Base-by-base conservation (phyloP, 1,140 invertebrate genomes). In the Cataglyphis hispanica region DNA sequence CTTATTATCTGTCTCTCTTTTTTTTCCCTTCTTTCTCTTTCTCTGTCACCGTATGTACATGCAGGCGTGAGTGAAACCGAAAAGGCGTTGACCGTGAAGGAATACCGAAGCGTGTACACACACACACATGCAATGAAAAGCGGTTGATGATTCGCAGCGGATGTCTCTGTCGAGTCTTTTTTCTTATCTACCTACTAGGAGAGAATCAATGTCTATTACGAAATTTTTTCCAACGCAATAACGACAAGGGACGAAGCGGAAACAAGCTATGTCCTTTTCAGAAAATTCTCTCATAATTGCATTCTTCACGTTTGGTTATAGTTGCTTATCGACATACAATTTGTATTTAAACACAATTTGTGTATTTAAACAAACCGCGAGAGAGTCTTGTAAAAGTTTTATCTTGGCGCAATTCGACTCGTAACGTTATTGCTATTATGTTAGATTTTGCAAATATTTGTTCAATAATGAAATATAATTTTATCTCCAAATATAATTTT, bases 121-220 rank as follows among this genome's bases (percentile, higher is more conserved):
- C 11, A 10, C 53, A 27, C 56, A 19, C 6, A 64, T 22, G 43
- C 11, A 10, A 63, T 60, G 56, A 72, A 87, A 87, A 87, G 76
- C 67, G 85, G 60, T 72, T 66, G 67, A 84, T 84, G 81, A 85
- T 85, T 72, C 74, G 75, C 13, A 46, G 43, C 50, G 70, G 22
- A 81, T 63, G 27, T 25, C 6, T 46, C 4, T 8, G 46, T 13
- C 31, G n/a, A 60, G 6, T 40, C 53, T 60, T 27, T 87, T 81
- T 87, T 81, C n/a, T 61, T 11, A 43, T 74, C 56, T 50, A 58
- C 19, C 7, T 22, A 11, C 19, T 31, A 31, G 4, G 31, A 31
- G 31, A 8, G 10, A 43, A 56, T 74, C 76, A 80, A 81, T 58
- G 67, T 86, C 74, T 74, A 6, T 53, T 80, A 61, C 40, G 75